phyloP scores from a whole-genome alignment of 2,113 vertebrate genomes.

The Hippocampus barbouri region DNA sequence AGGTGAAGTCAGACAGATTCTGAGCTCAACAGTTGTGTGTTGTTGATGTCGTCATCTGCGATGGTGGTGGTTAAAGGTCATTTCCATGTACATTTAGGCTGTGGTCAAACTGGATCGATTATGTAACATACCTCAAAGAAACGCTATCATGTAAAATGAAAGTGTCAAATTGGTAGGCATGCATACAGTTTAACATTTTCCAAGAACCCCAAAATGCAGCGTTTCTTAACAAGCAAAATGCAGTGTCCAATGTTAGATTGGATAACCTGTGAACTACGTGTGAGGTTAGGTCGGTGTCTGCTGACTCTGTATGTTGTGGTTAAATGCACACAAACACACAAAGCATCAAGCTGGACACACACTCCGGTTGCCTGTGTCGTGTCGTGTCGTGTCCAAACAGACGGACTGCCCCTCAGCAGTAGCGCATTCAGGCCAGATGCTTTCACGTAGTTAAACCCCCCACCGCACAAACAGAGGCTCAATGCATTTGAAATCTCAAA shows the following conservation, averaged over 20 bases:
- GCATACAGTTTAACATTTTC: too few species aligned
- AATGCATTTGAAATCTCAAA: conserved; percentile 6
- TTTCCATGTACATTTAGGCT: too few species aligned
- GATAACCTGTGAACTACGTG: neutral
- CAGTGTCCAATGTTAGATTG: neutral
- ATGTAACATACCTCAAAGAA: too few species aligned
- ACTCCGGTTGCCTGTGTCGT: conserved; percentile 20
- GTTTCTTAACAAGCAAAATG: neutral
- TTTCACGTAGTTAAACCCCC: conserved; percentile 17
- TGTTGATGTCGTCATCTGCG: too few species aligned
- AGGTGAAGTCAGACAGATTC: too few species aligned
- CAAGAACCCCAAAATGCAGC: too few species aligned
- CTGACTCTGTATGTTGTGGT: conserved; percentile 42
- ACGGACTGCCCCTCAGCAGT: conserved; percentile 50
- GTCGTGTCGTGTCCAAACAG: conserved; percentile 51
- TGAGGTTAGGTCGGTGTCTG: conserved; percentile 17
- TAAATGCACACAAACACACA: conserved; percentile 52
- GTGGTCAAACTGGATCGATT: too few species aligned
- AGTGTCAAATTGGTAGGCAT: too few species aligned
- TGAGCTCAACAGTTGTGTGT: too few species aligned
- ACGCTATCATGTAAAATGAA: too few species aligned
- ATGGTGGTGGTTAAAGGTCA: too few species aligned
- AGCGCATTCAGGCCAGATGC: conserved; percentile 48
- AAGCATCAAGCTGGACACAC: conserved; percentile 38
- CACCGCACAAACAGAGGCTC: neutral